A percentile compares a stretch with the other conserved stretches of the same genome.
These are phyloP conservation scores for cattle (Bos taurus) DNA, from an alignment of 2,113 vertebrate species.

Conservation along the genomic window DNA sequence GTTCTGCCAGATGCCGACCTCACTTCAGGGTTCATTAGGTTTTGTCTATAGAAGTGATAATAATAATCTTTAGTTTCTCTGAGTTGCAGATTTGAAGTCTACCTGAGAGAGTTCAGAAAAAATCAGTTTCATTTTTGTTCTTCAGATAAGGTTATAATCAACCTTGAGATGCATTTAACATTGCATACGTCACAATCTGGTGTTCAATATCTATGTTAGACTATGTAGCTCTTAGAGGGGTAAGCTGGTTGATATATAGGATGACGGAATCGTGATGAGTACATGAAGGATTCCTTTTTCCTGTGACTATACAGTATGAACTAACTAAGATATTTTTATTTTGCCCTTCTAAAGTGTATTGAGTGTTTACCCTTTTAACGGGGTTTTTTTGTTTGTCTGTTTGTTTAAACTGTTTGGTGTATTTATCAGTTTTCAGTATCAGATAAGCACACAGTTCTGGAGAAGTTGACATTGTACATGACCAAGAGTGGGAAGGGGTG, in stretches of 20 bases:
- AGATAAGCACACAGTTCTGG: neutral
- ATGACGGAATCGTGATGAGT: neutral
- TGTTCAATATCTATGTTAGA: neutral
- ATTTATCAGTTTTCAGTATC: neutral
- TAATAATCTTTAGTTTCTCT: neutral
- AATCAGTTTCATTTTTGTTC: neutral
- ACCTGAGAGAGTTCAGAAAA: neutral
- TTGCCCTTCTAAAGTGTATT: neutral
- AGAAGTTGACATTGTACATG: neutral
- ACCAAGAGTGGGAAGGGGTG: neutral
- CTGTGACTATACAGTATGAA: neutral
- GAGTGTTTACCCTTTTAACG: neutral
- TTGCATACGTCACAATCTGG: neutral
- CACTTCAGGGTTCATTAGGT: neutral
- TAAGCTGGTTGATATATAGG: neutral
- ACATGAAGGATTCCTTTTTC: accelerated
- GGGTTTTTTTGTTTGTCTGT: neutral
- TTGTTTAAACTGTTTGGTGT: neutral
- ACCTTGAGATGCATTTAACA: neutral
- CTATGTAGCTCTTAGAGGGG: neutral
- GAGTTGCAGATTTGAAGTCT: neutral
- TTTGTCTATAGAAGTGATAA: neutral
- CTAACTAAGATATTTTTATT: neutral
- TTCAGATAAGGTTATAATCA: neutral
- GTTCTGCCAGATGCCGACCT: neutral